Percentiles rank a stretch among this genome's conserved stretches.
Evolutionary conservation across 2,113 vertebrate species (phyloP).

Genomic region (Alethe diademata): DNA sequence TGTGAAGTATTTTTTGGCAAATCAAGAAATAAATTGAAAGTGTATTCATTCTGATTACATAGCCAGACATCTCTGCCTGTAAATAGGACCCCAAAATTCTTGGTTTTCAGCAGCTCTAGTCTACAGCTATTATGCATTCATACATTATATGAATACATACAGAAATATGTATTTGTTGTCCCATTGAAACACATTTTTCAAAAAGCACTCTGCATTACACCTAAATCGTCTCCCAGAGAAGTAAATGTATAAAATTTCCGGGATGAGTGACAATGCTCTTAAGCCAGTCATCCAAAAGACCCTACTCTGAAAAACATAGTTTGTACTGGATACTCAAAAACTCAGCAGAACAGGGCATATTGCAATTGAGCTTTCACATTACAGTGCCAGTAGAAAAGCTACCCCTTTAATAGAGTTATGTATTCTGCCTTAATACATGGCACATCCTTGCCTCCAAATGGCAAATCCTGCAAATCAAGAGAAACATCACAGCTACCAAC

Average conservation of each 20-base stretch:
- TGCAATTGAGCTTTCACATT: background rate
- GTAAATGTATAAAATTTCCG: background rate
- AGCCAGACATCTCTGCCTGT: background rate
- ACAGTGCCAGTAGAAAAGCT: background rate
- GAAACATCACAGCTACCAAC: background rate
- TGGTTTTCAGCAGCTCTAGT: background rate
- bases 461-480: background rate
- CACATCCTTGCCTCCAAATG: background rate
- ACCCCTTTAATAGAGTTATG: rapidly evolving
- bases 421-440: background rate
- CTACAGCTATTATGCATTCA: background rate
- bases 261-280: background rate
- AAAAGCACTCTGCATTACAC: background rate
- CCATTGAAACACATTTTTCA: background rate
- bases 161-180: background rate
- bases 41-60: background rate
- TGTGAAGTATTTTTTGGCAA: background rate
- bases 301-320: background rate
- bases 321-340: background rate
- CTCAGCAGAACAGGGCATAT: background rate
- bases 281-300: background rate
- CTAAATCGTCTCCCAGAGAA: background rate
- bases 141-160: background rate
- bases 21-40: background rate
- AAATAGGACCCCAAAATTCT: background rate